phyloP scores from a whole-genome alignment of 2,888 invertebrate genomes.

The Agrypnus murinus region DNA sequence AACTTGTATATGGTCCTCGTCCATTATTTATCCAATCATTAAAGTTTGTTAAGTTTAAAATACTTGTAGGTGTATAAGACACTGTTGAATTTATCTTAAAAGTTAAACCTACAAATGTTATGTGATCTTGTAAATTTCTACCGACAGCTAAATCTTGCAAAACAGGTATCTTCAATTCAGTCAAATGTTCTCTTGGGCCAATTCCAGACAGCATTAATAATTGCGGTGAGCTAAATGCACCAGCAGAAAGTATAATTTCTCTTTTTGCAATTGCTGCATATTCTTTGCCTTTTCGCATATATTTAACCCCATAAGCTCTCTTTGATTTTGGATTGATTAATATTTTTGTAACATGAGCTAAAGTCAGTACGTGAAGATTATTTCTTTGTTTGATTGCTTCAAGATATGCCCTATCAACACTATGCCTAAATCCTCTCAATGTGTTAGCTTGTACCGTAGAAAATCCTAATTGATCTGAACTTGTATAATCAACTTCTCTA shows the following conservation, averaged over 20 bases:
- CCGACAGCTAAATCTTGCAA: slow-evolving; percentile 80
- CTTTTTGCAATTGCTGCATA: slow-evolving; percentile 69
- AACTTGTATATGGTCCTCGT: slow-evolving; percentile 73
- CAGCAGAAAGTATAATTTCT: slow-evolving; percentile 76
- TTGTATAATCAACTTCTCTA: slow-evolving; percentile 70
- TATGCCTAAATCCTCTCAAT: slow-evolving; percentile 73
- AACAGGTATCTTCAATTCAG: slow-evolving; percentile 75
- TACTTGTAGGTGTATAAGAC: slow-evolving; percentile 37
- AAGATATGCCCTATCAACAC: slow-evolving; percentile 77
- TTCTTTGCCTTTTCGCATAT: slow-evolving; percentile 57
- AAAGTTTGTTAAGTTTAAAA: slow-evolving; percentile 61
- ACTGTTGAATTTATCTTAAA: slow-evolving; percentile 73
- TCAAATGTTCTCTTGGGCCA: slow-evolving; percentile 77
- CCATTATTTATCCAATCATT: slow-evolving; percentile 69
- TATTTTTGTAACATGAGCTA: slow-evolving; percentile 75
- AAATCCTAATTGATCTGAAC: slow-evolving; percentile 67
- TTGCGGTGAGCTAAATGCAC: slow-evolving; percentile 88
- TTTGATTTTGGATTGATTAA: slow-evolving; percentile 72
- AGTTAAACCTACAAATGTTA: slow-evolving; percentile 75
- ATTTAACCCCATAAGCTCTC: slow-evolving; percentile 72
- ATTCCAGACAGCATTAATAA: slow-evolving; percentile 80
- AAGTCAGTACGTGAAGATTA: slow-evolving; percentile 76
- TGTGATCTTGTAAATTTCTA: slow-evolving; percentile 80
- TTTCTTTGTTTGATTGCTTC: slow-evolving; percentile 72
- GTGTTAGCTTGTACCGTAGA: slow-evolving; percentile 71